Conservation (phyloP, 2,113 vertebrate genomes). For the Tychaedon coryphoeus region DNA sequence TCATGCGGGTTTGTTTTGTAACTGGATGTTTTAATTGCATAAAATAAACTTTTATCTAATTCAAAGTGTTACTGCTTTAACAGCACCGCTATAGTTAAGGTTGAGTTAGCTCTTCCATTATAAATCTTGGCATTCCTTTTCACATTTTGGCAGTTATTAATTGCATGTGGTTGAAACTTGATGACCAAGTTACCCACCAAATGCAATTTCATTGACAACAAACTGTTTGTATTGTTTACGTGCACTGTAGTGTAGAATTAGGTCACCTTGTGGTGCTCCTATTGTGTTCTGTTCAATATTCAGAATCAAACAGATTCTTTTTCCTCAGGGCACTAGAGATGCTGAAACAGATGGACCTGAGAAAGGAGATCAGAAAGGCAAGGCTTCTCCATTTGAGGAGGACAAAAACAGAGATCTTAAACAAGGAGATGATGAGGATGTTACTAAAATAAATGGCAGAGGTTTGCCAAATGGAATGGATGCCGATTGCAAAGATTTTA, state of each 20-base stretch:
- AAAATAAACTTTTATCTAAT: background rate
- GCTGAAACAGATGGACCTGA: conserved; percentile 91
- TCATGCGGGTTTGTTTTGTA: background rate
- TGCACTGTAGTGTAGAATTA: conserved; percentile 70
- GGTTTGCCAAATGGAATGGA: conserved; percentile 97
- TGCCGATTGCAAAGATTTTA: conserved; percentile 98
- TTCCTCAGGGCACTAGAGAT: conserved; percentile 89
- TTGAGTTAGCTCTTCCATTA: conserved; percentile 75
- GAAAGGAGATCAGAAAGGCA: conserved; percentile 90
- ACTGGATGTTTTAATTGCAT: background rate
- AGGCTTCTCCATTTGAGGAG: conserved; percentile 92
- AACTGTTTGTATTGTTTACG: conserved; percentile 63
- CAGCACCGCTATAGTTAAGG: conserved; percentile 71
- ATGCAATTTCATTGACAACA: conserved; percentile 52
- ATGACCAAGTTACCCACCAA: conserved; percentile 47
- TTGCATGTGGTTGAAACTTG: conserved; percentile 63
- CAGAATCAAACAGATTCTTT: conserved; percentile 79
- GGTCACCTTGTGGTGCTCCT: conserved; percentile 66
- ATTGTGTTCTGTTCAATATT: conserved; percentile 72
- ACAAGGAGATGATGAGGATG: conserved; percentile 87
- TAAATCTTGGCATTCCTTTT: conserved; percentile 66
- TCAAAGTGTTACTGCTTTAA: conserved; percentile 61
- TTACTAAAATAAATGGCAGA: conserved; percentile 91
- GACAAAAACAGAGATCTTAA: conserved; percentile 95
- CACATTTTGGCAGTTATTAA: conserved; percentile 56